These are phyloP conservation scores for Malurus cyaneus DNA, from an alignment of 2,113 vertebrate species.

Conservation along the genomic window DNA sequence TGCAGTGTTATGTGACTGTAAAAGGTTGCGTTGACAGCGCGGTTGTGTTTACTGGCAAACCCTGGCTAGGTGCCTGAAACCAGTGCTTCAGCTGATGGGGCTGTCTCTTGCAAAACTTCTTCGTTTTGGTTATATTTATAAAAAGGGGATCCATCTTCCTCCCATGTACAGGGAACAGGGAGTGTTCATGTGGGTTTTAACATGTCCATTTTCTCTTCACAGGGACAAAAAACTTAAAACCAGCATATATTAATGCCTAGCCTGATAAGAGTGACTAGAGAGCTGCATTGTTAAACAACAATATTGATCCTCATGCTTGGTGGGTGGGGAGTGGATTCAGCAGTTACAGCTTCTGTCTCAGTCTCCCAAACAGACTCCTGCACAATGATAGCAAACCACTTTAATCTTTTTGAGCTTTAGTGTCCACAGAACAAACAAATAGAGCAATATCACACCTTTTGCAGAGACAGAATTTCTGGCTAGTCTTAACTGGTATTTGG, in stretches of 20 bases:
- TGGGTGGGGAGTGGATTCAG: background rate
- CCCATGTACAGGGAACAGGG: background rate
- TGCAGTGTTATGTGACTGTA: background rate
- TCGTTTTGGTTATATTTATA: background rate
- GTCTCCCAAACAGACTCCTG: background rate
- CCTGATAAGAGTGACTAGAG: background rate
- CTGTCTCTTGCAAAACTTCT: background rate
- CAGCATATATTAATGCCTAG: background rate
- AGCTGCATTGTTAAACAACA: background rate
- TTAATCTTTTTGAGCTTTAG: background rate
- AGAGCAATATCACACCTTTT: background rate
- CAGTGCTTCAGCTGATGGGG: background rate
- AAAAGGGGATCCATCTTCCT: background rate
- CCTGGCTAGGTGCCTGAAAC: background rate
- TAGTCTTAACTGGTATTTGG: background rate
- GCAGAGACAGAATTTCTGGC: background rate
- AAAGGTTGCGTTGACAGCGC: background rate
- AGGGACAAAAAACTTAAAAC: background rate
- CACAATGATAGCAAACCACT: background rate
- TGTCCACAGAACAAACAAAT: background rate
- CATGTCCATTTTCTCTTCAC: background rate
- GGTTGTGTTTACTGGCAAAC: background rate
- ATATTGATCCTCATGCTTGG: background rate
- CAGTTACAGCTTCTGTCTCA: background rate
- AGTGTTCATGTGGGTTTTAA: background rate